Base-by-base conservation (phyloP, 2,888 invertebrate genomes). In the Neria commutata region DNA sequence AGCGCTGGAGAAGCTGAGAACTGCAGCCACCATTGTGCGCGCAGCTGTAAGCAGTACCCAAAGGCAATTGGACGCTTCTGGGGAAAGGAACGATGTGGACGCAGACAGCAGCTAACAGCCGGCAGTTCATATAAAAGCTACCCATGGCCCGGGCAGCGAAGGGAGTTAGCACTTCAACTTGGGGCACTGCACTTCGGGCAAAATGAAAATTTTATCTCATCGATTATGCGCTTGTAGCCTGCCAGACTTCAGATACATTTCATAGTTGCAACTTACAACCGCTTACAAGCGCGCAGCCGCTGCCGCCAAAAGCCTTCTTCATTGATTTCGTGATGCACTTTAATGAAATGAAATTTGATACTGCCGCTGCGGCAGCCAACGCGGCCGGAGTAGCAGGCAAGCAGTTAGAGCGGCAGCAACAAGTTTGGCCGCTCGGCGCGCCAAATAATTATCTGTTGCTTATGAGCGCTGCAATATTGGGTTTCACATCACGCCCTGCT, bases 331-430 rank as follows among this genome's bases (percentile, higher is more conserved):
- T 81, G 79, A 79, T 80, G 79, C 74, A 81, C 76, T 78, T 81
- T 79, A 79, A 79, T 79, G 79, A 81, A 79, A 81, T 79, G 81
- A 81, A 79, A 79, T 78, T 79, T 78, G 78, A 78, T 80, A 80
- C 69, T 69, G 26, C 33, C 46, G 45, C 50, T 24, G 33, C 55
- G 50, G 23, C 42, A 53, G 29, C 60, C 54, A 29, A 52, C 23
- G 21, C 51, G 42, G 52, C 54, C 40, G 58, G 45, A 59, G 26
- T 33, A 29, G 23, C 21, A 26, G 54, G n/a, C n/a, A n/a, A n/a
- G n/a, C n/a, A n/a, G n/a, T n/a, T n/a, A n/a, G n/a, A n/a, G n/a
- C n/a, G n/a, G n/a, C n/a, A n/a, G n/a, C n/a, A n/a, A n/a, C n/a
- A n/a, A n/a, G n/a, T n/a, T n/a, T n/a, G n/a, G n/a, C n/a, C n/a